Evolutionary conservation across 2,113 vertebrate genomes (phyloP).

Genomic region (Sylvicapra grimmia): DNA sequence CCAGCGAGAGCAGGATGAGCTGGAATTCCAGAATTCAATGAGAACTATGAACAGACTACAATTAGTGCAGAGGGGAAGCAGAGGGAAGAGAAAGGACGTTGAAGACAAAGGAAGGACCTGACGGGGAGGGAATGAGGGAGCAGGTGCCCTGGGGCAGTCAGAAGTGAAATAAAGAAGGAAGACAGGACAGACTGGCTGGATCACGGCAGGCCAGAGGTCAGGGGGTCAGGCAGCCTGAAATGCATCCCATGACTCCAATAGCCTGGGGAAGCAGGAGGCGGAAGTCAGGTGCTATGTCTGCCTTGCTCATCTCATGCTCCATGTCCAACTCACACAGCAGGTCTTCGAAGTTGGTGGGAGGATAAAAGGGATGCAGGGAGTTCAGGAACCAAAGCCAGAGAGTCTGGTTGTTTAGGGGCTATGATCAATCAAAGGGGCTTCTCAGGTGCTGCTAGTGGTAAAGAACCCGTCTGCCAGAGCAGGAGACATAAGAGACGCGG

Average conservation of each 20-base stretch:
- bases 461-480: neutral
- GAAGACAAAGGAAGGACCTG: neutral
- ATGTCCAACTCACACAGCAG: neutral
- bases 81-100: neutral
- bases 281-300: neutral
- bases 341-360: neutral
- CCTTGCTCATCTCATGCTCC: neutral
- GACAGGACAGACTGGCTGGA: neutral
- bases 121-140: neutral
- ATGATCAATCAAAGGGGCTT: neutral
- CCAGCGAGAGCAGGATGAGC: neutral
- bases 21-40: neutral
- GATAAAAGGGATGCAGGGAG: neutral
- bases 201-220: neutral
- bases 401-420: neutral
- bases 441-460: neutral
- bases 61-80: neutral
- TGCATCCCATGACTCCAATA: neutral
- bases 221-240: neutral
- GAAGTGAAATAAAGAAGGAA: neutral
- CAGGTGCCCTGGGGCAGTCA: neutral
- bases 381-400: neutral
- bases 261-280: neutral
- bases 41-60: neutral
- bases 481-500: neutral